Evolutionary conservation across 2,888 invertebrate genomes (phyloP), one percentile per base, ranked within the genome.

Genomic region (Hymenopus coronatus): DNA sequence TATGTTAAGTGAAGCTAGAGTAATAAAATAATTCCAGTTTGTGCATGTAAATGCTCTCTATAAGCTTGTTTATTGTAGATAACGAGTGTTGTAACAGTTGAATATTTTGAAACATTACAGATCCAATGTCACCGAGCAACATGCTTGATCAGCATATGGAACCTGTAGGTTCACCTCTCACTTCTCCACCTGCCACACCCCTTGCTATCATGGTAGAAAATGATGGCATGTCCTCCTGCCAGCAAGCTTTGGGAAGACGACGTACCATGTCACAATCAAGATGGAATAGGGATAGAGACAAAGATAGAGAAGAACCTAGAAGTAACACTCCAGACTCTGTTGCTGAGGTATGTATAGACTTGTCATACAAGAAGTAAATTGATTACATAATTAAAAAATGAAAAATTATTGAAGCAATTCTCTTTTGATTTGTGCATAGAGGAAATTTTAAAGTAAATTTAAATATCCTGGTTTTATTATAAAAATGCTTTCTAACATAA

Each of bases 61-160:
- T n/a, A n/a, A n/a, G n/a, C n/a, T n/a, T n/a, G n/a, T n/a, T 40
- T 33, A 7, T 0, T 40, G 12, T 40, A 40, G 20, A 30, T 25
- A 85, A 82, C 0, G n/a, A 28, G 28, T 27, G 20, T 85, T 81
- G 4, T 84, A 40, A 12, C 40, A 33, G 86, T 28, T 28, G 9
- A 82, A 88, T 88, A 40, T 2, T 54, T 27, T 85, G 27, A 9
- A 84, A 27, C 28, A 15, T 87, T 70, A 46, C 90, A 91, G 96
- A 96, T 94, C 95, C 95, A 46, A 95, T 95, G 93, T 96, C 96
- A 87, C 96, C 96, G 4, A 94, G 88, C 88, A 90, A 93, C 90
- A 93, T 93, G 86, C 93, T 93, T 90, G 94, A 94, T 90, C 93
- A 92, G 89, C 93, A 93, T 83, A 93, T 33, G 15, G 88, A 90